These are phyloP conservation scores for Gorsachius magnificus DNA, from an alignment of 2,797 vertebrate genomes.

Conservation along the genomic window DNA sequence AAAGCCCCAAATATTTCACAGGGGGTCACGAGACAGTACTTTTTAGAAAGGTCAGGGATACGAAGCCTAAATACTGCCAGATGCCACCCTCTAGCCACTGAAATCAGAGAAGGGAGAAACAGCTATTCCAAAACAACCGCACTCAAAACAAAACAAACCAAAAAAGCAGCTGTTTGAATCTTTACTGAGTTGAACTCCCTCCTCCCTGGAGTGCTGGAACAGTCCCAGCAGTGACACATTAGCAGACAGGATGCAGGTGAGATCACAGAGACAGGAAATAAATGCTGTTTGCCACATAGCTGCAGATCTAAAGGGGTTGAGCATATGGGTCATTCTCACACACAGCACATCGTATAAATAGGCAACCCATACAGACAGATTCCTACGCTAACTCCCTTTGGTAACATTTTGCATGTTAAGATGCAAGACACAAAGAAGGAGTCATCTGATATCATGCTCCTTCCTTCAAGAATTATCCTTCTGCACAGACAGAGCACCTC, in stretches of 20 bases:
- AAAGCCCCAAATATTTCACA: not conserved
- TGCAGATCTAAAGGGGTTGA: not conserved
- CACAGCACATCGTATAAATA: not conserved
- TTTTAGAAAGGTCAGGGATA: not conserved
- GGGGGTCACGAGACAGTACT: not conserved
- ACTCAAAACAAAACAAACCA: not conserved
- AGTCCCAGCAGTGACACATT: not conserved
- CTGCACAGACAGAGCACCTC: not conserved
- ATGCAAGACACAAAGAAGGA: not conserved
- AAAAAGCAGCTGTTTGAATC: not conserved
- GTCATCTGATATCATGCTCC: too few relatives aligned
- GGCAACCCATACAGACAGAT: not conserved
- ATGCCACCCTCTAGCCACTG: not conserved
- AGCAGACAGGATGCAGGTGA: slow-evolving; percentile 60
- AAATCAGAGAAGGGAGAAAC: not conserved
- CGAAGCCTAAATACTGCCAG: not conserved
- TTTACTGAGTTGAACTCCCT: not conserved
- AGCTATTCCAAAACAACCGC: not conserved
- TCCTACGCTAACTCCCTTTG: not conserved
- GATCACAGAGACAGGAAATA: slow-evolving; percentile 25
- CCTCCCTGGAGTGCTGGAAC: not conserved
- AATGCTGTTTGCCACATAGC: not conserved
- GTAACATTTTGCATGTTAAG: not conserved
- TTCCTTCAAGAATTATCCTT: not conserved
- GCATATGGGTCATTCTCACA: not conserved